phyloP scores from a whole-genome alignment of 2,888 invertebrate genomes.

The Catocala nupta region DNA sequence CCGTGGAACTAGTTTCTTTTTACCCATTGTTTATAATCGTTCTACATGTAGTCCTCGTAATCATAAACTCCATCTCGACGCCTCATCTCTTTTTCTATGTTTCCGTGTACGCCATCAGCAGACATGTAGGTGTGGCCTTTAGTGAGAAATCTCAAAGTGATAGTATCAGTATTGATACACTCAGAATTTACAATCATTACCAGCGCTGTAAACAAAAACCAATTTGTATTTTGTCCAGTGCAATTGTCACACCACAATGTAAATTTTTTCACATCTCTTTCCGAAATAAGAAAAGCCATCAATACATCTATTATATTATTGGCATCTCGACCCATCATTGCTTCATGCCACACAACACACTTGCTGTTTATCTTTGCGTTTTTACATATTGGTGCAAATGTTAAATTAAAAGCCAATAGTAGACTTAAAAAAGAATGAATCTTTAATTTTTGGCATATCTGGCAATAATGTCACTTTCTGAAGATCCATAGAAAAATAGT shows the following conservation, averaged over 20 bases:
- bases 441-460: slow-evolving; percentile 28
- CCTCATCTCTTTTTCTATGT: background rate
- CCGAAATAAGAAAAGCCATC: background rate
- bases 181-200: background rate
- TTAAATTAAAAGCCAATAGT: slow-evolving; percentile 33
- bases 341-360: no score
- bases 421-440: slow-evolving; percentile 32
- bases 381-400: slow-evolving; percentile 5
- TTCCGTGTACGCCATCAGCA: background rate
- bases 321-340: no score
- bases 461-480: slow-evolving; percentile 29
- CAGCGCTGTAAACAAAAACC: background rate
- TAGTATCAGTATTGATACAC: background rate
- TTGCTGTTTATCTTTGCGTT: no score
- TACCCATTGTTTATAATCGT: background rate
- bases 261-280: background rate
- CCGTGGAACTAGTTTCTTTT: background rate
- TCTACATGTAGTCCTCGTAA: background rate
- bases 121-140: background rate
- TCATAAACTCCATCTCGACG: background rate
- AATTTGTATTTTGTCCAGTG: background rate
- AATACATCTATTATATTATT: no score
- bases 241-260: background rate
- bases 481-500: slow-evolving; percentile 27
- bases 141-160: background rate